Evolutionary conservation across 2,797 vertebrate genomes (phyloP).

Genomic region (Amazona ochrocephala): DNA sequence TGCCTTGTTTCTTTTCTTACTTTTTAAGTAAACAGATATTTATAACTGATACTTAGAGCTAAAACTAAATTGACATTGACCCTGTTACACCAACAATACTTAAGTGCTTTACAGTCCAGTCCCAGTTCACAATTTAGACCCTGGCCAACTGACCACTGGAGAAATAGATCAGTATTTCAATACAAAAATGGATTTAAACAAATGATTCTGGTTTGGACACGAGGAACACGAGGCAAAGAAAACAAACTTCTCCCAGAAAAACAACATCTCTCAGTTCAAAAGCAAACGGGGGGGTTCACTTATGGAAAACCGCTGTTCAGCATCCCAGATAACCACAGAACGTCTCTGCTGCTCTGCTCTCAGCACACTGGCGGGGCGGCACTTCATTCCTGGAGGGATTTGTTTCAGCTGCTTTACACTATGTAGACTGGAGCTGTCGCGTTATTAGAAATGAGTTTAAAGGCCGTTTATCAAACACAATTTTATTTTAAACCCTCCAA

Average conservation of each 20-base stretch:
- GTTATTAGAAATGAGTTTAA: background rate
- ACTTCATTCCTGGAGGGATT: background rate
- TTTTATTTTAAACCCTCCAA: background rate
- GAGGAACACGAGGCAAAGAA: background rate
- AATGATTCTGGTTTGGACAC: background rate
- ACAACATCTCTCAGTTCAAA: background rate
- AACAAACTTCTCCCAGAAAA: background rate
- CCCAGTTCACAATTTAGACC: constrained; percentile 14
- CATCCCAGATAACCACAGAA: background rate
- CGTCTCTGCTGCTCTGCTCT: background rate
- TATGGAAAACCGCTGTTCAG: background rate
- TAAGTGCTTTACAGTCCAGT: background rate
- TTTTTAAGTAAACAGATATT: constrained; percentile 3
- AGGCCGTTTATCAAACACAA: background rate
- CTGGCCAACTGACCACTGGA: background rate
- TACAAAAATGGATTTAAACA: constrained; percentile 14
- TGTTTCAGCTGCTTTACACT: background rate
- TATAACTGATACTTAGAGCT: background rate
- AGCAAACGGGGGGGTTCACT: background rate
- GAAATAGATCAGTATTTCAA: constrained; percentile 21
- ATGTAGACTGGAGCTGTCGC: background rate
- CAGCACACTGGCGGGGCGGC: background rate
- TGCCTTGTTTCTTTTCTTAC: background rate
- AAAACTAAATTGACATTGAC: constrained; percentile 1
- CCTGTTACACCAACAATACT: constrained; percentile 9